phyloP scores from a whole-genome alignment of 2,888 invertebrate species.

The Nasonia oneida region DNA sequence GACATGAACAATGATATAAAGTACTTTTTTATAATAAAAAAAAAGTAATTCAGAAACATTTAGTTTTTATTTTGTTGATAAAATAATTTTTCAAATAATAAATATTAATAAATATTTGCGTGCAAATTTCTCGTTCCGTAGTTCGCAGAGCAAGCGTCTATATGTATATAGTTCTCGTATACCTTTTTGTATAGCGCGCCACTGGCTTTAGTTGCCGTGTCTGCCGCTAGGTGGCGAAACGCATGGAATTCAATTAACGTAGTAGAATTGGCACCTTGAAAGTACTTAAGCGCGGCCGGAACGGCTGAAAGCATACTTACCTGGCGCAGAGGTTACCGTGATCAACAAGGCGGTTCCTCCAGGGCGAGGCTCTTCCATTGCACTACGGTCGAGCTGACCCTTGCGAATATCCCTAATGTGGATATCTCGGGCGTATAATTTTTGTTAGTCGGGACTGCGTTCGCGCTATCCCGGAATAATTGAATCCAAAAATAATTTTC shows the following conservation, averaged over 20 bases:
- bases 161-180: not conserved
- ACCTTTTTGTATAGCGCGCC: not conserved
- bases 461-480: slow-evolving; percentile 75
- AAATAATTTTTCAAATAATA: not conserved
- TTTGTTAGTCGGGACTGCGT: slow-evolving; percentile 76
- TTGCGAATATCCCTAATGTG: slow-evolving; percentile 80
- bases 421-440: slow-evolving; percentile 80
- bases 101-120: too few relatives aligned
- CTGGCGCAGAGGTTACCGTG: slow-evolving; percentile 81
- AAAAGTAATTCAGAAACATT: too few relatives aligned
- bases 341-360: slow-evolving; percentile 79
- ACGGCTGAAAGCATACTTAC: slow-evolving; percentile 78
- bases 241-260: not conserved
- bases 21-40: too few relatives aligned
- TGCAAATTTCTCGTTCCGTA: not conserved
- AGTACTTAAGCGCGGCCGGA: not conserved
- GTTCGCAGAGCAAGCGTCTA: not conserved
- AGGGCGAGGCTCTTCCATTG: slow-evolving; percentile 81
- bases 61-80: not conserved
- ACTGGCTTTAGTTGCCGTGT: not conserved
- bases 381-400: slow-evolving; percentile 81
- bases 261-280: not conserved
- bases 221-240: not conserved
- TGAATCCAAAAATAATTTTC: not conserved
- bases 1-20: too few relatives aligned